phyloP scores from a whole-genome alignment of 2,113 vertebrate species.

The Triplophysa siluroides region DNA sequence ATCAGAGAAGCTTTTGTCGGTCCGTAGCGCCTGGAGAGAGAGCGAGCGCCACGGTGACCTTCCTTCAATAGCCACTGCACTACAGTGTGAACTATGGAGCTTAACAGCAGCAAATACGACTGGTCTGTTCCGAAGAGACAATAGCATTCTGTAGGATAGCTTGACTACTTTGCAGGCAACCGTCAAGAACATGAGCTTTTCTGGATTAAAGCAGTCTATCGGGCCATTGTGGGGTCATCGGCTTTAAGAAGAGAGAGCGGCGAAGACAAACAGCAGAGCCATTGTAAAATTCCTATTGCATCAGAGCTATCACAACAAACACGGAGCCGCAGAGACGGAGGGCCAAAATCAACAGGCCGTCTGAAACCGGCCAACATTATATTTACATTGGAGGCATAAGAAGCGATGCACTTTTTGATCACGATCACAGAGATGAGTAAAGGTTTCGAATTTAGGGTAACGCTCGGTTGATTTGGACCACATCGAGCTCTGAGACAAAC shows the following conservation, averaged over 20 bases:
- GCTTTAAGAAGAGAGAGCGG: slow-evolving; percentile 13
- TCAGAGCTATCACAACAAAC: slow-evolving; percentile 26
- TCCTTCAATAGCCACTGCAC: slow-evolving; percentile 51
- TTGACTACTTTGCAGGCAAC: slow-evolving; percentile 38
- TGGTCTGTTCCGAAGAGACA: slow-evolving; percentile 36
- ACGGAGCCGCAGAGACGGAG: neutral
- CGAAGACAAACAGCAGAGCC: slow-evolving; percentile 32
- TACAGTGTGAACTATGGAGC: slow-evolving; percentile 47
- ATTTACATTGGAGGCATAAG: slow-evolving; percentile 32
- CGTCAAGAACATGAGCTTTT: slow-evolving; percentile 43
- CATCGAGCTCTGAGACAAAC: neutral
- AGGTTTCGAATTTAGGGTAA: slow-evolving; percentile 8
- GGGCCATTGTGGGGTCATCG: slow-evolving; percentile 36
- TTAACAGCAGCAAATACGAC: slow-evolving; percentile 48
- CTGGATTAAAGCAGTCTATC: slow-evolving; percentile 26
- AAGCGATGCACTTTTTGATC: slow-evolving; percentile 3
- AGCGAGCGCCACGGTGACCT: slow-evolving; percentile 48
- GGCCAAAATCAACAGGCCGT: slow-evolving; percentile 33
- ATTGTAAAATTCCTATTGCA: slow-evolving; percentile 25
- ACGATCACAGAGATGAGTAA: slow-evolving; percentile 26
- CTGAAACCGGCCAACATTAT: slow-evolving; percentile 5
- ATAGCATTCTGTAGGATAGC: slow-evolving; percentile 37
- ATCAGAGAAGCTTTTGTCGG: slow-evolving; percentile 59
- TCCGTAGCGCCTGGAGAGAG: slow-evolving; percentile 33
- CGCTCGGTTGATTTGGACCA: neutral